phyloP scores from a whole-genome alignment of 2,113 vertebrate genomes.

The Leiothrix lutea region DNA sequence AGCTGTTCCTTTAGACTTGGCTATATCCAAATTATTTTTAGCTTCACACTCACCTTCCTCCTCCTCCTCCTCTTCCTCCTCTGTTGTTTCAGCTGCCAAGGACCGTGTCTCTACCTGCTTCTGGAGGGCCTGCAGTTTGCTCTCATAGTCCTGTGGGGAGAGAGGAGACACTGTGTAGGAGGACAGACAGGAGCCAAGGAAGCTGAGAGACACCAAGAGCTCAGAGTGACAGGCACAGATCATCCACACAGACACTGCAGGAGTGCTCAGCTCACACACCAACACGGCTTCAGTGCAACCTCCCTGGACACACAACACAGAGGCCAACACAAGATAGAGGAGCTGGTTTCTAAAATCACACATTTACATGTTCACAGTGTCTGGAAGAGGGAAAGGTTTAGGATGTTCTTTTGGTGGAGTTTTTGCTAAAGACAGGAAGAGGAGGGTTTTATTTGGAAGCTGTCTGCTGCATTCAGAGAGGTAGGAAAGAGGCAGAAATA shows the following conservation, averaged over 20 bases:
- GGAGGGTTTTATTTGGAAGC: background rate
- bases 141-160: slow-evolving; percentile 92
- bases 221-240: background rate
- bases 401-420: background rate
- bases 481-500: background rate
- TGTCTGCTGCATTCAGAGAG: background rate
- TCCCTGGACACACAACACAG: background rate
- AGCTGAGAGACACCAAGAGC: background rate
- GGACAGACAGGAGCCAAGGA: slow-evolving; percentile 25
- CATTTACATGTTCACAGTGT: background rate
- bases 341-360: background rate
- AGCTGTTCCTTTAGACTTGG: background rate
- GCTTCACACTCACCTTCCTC: slow-evolving; percentile 79
- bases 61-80: slow-evolving; percentile 89
- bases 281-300: background rate
- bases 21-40: background rate
- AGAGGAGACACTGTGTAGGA: slow-evolving; percentile 74
- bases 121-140: slow-evolving; percentile 95
- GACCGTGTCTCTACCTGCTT: slow-evolving; percentile 96
- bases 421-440: background rate
- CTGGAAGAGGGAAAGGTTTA: background rate
- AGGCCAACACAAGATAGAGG: background rate
- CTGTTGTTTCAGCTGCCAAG: slow-evolving; percentile 88
- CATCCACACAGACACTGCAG: background rate
- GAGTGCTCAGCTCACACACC: background rate